A percentile compares a stretch with the other conserved stretches of the same genome.
These are phyloP conservation scores for Lethocerus indicus DNA, from an alignment of 1,140 invertebrate species.

Conservation along the genomic window DNA sequence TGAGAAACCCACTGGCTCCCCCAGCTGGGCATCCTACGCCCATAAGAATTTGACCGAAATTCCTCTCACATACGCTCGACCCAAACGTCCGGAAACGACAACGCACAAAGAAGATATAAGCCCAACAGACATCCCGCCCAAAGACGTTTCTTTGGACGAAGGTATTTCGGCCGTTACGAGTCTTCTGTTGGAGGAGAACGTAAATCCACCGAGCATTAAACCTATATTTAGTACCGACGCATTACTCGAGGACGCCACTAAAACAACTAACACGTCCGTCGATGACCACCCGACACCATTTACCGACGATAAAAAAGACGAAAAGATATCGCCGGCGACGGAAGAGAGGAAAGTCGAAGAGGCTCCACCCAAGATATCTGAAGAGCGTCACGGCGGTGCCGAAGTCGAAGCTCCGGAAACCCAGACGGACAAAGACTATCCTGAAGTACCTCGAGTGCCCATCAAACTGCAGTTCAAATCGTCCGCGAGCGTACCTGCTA, in stretches of 20 bases:
- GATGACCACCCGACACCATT: background rate
- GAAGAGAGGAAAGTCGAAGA: constrained; percentile 1
- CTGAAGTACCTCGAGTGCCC: background rate
- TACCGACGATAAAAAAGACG: constrained; percentile 7
- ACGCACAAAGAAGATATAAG: constrained; percentile 11
- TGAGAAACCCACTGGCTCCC: too few species aligned
- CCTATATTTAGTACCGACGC: constrained; percentile 11
- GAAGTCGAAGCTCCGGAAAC: constrained; percentile 2
- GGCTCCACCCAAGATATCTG: too few species aligned
- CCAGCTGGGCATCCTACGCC: too few species aligned
- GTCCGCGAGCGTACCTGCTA: constrained; percentile 8
- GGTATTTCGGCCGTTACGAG: constrained; percentile 20
- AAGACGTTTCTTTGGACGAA: constrained; percentile 16
- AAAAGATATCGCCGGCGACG: background rate
- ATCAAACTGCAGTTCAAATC: constrained; percentile 17
- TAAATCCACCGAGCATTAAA: background rate
- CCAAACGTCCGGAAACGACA: constrained; percentile 1
- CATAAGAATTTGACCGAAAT: too few species aligned
- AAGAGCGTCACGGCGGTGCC: too few species aligned
- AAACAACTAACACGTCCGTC: constrained; percentile 8
- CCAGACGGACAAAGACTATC: background rate
- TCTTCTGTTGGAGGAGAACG: constrained; percentile 15
- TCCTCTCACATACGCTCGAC: too few species aligned
- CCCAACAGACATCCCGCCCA: constrained; percentile 16
- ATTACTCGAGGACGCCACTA: constrained; percentile 8